These are phyloP conservation scores for Drosophila pseudotalamancana DNA, from an alignment of 2,888 invertebrate genomes.

Conservation along the genomic window DNA sequence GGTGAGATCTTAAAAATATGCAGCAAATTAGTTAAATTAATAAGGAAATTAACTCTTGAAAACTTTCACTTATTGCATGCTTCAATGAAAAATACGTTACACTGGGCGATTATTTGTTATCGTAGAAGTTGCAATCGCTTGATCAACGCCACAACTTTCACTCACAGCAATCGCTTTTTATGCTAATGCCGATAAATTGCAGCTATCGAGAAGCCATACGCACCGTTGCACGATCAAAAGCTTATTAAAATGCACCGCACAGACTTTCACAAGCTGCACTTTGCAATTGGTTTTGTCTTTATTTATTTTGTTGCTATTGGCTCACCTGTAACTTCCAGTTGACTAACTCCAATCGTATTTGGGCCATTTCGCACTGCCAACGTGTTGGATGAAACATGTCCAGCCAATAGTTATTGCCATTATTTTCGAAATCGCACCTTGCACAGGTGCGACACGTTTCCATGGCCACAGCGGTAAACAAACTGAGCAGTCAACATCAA, in stretches of 20 bases:
- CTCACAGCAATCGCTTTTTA: not conserved
- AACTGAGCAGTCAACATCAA: conserved; percentile 54
- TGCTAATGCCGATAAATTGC: not conserved
- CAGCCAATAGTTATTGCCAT: conserved; percentile 75
- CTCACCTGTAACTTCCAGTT: conserved; percentile 81
- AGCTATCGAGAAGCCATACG: not conserved
- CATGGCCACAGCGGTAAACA: conserved; percentile 64
- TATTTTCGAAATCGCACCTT: conserved; percentile 81
- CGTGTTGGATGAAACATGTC: conserved; percentile 79
- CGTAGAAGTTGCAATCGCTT: conserved; percentile 1
- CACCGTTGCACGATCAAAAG: conserved; percentile 44
- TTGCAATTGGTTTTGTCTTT: not conserved
- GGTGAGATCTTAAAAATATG: conserved; percentile 63
- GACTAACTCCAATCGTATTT: conserved; percentile 75
- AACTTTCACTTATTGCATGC: too few species aligned
- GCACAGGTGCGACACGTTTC: conserved; percentile 83
- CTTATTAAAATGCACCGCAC: conserved; percentile 29
- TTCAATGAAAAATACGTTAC: not conserved
- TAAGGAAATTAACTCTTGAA: not conserved
- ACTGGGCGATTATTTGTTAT: not conserved
- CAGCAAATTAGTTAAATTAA: not conserved
- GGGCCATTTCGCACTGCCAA: conserved; percentile 74
- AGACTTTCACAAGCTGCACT: conserved; percentile 26
- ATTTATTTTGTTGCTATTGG: not conserved
- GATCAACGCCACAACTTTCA: conserved; percentile 23